Evolutionary conservation across 2,888 invertebrate genomes (phyloP).

Genomic region (Ophonus ardosiacus): DNA sequence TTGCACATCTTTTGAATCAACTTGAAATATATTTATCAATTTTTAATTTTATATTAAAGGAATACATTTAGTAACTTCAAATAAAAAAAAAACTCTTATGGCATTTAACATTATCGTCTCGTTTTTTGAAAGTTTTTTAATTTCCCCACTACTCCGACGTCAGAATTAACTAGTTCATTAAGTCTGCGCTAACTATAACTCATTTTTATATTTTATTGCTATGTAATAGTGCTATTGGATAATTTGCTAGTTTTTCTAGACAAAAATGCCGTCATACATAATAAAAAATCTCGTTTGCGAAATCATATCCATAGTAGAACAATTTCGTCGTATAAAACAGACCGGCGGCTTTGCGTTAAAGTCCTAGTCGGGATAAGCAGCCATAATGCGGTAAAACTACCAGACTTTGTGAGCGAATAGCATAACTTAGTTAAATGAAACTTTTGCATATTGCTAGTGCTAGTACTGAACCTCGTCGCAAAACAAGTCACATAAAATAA

Average conservation of each 20-base stretch:
- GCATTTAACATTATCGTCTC: too few relatives aligned
- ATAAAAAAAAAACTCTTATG: too few relatives aligned
- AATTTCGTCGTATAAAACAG: slow-evolving; percentile 39
- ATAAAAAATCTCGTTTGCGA: slow-evolving; percentile 18
- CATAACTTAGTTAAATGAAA: slow-evolving; percentile 51
- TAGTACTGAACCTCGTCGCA: background rate
- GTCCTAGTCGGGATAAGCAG: slow-evolving; percentile 13
- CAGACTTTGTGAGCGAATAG: slow-evolving; percentile 36
- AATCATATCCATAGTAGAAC: slow-evolving; percentile 2
- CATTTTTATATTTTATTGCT: background rate
- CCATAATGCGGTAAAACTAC: slow-evolving; percentile 28
- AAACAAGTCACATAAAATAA: slow-evolving; percentile 41
- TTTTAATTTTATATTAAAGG: too few relatives aligned
- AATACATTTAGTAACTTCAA: too few relatives aligned
- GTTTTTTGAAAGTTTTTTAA: too few relatives aligned
- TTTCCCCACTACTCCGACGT: too few relatives aligned
- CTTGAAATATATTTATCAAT: too few relatives aligned
- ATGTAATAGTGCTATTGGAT: background rate
- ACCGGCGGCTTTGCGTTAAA: background rate
- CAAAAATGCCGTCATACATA: background rate
- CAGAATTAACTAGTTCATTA: too few relatives aligned
- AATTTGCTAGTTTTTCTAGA: background rate
- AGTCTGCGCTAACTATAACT: background rate
- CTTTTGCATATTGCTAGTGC: slow-evolving; percentile 38
- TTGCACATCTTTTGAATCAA: too few relatives aligned